Evolutionary conservation across 2,113 vertebrate genomes (phyloP), one percentile per base, ranked within the genome.

Genomic region (Brachyistius frenatus): DNA sequence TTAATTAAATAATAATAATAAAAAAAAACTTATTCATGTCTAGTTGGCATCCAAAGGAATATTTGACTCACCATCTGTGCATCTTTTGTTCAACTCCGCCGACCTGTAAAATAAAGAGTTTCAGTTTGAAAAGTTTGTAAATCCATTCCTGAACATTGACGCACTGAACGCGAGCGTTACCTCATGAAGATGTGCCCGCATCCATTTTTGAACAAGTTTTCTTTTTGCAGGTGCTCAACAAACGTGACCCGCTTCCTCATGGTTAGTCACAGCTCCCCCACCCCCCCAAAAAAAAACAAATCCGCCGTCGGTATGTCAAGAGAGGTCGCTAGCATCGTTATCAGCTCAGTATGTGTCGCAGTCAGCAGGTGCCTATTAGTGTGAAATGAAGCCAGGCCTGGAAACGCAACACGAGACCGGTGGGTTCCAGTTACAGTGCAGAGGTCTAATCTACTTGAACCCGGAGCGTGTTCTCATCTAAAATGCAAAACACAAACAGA

Each of bases 181-280:
- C 89, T 84, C 76, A 55, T 81, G 35, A 60, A 36, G 37, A 78
- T 32, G 69, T 54, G 61, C 62, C 71, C 73, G 41, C 46, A 69
- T 76, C 62, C 66, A 31, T 57, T 72, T 70, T 75, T 77, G 52
- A 77, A 68, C 15, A 72, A 4, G 49, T 41, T 88, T 31, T 86
- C 86, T 60, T 47, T 89, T 80, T 77, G 78, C 49, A 78, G 61
- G 60, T 80, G 81, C 64, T 92, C 92, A 7, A 80, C 83, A 84
- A 92, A 92, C 2, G 81, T 92, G 16, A 91, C 92, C 10, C 35
- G 83, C 75, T 92, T 92, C 57, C 72, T 91, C 88, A 89, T 90
- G 1, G 11, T 54, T 10, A 56, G 3, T 47, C 49, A 60, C 7
- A 58, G 39, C 30, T 15, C 36, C 13, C 57, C 37, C 61, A 60